Base-by-base conservation (phyloP, 2,797 vertebrate genomes). In the Platalea minor region DNA sequence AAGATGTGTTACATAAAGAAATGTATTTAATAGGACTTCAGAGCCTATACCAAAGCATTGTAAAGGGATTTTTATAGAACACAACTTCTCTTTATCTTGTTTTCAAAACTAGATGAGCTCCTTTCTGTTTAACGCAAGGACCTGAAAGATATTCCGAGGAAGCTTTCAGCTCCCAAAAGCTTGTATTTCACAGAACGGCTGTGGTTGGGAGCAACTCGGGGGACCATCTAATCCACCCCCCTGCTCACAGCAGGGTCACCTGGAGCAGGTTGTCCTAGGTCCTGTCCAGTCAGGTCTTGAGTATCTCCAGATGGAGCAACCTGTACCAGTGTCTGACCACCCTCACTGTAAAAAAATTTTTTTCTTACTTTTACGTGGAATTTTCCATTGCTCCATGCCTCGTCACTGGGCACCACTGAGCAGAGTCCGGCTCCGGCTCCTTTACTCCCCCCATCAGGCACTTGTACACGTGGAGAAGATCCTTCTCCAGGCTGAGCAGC, bases 71-170 rank as follows among this genome's bases (percentile, higher is more conserved):
- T 94, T 89, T 94, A 95, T 79, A 96, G 84, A 77, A 94, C 5
- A 31, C 39, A 39, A 83, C 43, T 76, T 75, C 72, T 72, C 86
- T 93, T 93, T 17, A 75, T 92, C 94, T 88, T 91, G 92, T 94
- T 97, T 95, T 95, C 79, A 91, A 91, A 95, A 89, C 91, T 83
- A 26, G 82, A 50, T 43, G 75, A 88, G 75, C 41, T 88, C 72
- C 64, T 43, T 80, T 89, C 95, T 74, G 59, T 82, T 91, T 85
- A 77, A 74, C 35, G 45, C 48, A 63, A 74, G 45, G 87, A 91
- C 60, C 88, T 60, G 39, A 88, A 93, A 93, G 64, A 29, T 26
- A 69, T 16, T 65, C 86, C 0, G 3, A 61, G 77, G 77, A 85
- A 91, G 60, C 35, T 75, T 89, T 88, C 61, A 35, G 89, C n/a